Conservation (phyloP, 37 sponge, comb jelly and placozoan genomes). For the Hormiphora californensis region DNA sequence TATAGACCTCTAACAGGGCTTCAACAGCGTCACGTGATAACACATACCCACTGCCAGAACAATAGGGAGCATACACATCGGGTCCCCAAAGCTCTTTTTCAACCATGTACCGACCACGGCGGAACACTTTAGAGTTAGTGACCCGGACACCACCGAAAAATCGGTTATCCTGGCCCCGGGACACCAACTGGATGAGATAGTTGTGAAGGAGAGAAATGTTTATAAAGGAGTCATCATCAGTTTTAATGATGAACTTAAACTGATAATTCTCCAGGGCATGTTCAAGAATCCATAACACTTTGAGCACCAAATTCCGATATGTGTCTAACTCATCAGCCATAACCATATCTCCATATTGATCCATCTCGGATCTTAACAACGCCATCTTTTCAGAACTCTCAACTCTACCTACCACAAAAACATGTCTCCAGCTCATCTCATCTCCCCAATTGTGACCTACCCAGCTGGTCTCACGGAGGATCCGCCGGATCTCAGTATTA, state of each 20-base stretch:
- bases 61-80: slow-evolving; percentile 12
- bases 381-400: neutral
- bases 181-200: neutral
- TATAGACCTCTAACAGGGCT: neutral
- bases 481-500: neutral
- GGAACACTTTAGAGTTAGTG: neutral
- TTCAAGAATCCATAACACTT: slow-evolving; percentile 23
- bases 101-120: slow-evolving; percentile 6
- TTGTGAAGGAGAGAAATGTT: neutral
- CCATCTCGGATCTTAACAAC: neutral
- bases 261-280: neutral
- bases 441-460: neutral
- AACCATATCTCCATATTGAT: neutral
- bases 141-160: slow-evolving; percentile 2
- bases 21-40: neutral
- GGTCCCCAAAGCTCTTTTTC: slow-evolving; percentile 27
- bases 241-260: neutral
- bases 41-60: slow-evolving; percentile 24
- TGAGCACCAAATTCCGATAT: slow-evolving; percentile 28
- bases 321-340: slow-evolving; percentile 35
- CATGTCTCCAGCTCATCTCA: neutral
- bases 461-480: neutral
- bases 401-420: slow-evolving; percentile 12
- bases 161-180: neutral
- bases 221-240: slow-evolving; percentile 39